phyloP scores from a whole-genome alignment of 1,140 invertebrate species.

The Zaprionus africanus region DNA sequence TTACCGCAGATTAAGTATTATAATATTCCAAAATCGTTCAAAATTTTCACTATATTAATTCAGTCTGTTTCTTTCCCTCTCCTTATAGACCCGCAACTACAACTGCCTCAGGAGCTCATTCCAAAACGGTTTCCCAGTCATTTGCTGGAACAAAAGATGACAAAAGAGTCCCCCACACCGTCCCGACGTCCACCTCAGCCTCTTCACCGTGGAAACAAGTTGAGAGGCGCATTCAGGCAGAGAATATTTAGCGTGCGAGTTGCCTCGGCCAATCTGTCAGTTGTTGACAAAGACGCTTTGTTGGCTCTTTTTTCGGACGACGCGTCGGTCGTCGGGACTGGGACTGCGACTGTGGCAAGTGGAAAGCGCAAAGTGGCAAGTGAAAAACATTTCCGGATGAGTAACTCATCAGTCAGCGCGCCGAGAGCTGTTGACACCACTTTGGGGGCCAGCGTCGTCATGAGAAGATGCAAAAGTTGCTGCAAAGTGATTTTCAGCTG shows the following conservation, averaged over 20 bases:
- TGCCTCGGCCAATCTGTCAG: constrained; percentile 73
- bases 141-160: constrained; percentile 17
- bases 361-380: constrained; percentile 25
- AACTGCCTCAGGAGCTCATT: background rate
- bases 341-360: constrained; percentile 16
- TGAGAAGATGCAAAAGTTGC: constrained; percentile 77
- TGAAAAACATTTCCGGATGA: constrained; percentile 79
- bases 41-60: background rate
- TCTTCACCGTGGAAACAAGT: background rate
- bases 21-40: background rate
- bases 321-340: too few species aligned
- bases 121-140: background rate
- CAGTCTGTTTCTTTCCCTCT: background rate
- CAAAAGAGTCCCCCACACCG: background rate
- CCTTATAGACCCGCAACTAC: background rate
- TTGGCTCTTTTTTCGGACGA: constrained; percentile 50
- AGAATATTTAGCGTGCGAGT: constrained; percentile 41
- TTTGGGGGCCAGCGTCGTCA: constrained; percentile 68
- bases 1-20: background rate
- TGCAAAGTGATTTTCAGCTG: constrained; percentile 67
- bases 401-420: constrained; percentile 76
- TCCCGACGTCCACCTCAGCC: background rate
- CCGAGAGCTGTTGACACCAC: constrained; percentile 74
- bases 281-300: constrained; percentile 74
- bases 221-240: background rate